Evolutionary conservation across 2,888 invertebrate species (phyloP), one percentile per base, ranked within the genome.

Genomic region (Cyrtodaria siliqua): DNA sequence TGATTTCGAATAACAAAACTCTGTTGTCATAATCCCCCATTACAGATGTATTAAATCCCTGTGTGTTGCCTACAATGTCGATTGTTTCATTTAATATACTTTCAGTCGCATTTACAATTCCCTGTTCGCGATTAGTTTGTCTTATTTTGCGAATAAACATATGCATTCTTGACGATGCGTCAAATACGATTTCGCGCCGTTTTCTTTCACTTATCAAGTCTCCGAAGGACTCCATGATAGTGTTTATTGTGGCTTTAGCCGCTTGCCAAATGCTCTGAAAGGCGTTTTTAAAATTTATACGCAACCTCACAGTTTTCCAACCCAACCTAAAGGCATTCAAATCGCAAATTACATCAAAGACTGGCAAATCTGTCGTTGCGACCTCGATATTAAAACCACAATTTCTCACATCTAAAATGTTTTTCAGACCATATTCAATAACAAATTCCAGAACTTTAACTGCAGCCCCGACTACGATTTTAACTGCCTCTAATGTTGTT

Each of bases 301-400:
- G 40, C 16, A 79, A 42, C 12, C 23, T 23, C n/a, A 79, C 55
- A 23, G 29, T 59, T 40, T 59, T 71, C 53, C 66, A 79, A 6
- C 74, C 71, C 0, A 68, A 33, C 24, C 47, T 57, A 50, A 79
- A 75, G 9, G 72, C 69, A 20, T 77, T 74, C 1, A 82, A 66
- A 16, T 82, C 71, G 50, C 82, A 82, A 14, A 42, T 53, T 12
- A 82, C 63, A 9, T 71, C 71, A 47, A 79, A 79, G 4, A 75
- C 68, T 4, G 71, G 67, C 16, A 67, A 26, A 23, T 71, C 71
- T 26, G 23, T 42, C n/a, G 52, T 55, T 12, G 67, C 40, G 4
- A 78, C 27, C 44, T 69, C 50, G 8, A 79, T 23, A 47, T 69
- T 66, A 53, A 79, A 82, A 8, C 70, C 70, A 70, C 82, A 82